phyloP scores from a whole-genome alignment of 2,797 vertebrate species.

The Neopelma chrysocephalum region DNA sequence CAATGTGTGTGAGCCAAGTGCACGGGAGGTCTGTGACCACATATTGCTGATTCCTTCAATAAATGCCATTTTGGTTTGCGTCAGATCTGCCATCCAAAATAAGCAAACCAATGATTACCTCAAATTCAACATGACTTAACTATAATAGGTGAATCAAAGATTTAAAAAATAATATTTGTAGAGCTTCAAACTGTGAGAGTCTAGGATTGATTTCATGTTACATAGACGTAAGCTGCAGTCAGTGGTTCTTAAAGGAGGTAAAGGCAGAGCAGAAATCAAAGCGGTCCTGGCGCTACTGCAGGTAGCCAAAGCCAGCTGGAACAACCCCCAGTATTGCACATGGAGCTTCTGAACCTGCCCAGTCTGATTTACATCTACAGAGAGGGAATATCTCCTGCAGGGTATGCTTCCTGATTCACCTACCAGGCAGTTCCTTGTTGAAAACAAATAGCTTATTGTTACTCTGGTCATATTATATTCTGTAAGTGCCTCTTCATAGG shows the following conservation, averaged over 20 bases:
- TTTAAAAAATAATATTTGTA: constrained; percentile 17
- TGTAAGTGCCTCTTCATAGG: background rate
- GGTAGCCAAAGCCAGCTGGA: constrained; percentile 42
- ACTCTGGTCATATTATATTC: background rate
- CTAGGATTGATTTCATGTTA: background rate
- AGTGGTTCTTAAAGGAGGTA: background rate
- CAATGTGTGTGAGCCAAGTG: background rate
- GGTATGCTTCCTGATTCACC: constrained; percentile 33
- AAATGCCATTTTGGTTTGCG: constrained; percentile 4
- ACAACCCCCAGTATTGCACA: background rate
- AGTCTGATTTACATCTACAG: background rate
- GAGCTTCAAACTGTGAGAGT: constrained; percentile 9
- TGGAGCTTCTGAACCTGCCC: constrained; percentile 23
- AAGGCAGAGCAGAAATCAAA: constrained; percentile 9
- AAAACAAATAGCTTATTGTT: constrained; percentile 64
- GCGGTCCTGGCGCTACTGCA: background rate
- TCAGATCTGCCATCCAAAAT: constrained; percentile 18
- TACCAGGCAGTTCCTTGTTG: constrained; percentile 39
- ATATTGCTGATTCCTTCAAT: constrained; percentile 3
- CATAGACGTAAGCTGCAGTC: background rate
- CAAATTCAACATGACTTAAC: constrained; percentile 14
- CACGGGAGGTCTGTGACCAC: background rate
- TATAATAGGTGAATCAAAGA: constrained; percentile 45
- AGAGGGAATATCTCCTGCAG: constrained; percentile 42
- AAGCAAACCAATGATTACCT: constrained; percentile 1